Evolutionary conservation across 2,113 vertebrate genomes (phyloP).

Genomic region (Gobio gobio): DNA sequence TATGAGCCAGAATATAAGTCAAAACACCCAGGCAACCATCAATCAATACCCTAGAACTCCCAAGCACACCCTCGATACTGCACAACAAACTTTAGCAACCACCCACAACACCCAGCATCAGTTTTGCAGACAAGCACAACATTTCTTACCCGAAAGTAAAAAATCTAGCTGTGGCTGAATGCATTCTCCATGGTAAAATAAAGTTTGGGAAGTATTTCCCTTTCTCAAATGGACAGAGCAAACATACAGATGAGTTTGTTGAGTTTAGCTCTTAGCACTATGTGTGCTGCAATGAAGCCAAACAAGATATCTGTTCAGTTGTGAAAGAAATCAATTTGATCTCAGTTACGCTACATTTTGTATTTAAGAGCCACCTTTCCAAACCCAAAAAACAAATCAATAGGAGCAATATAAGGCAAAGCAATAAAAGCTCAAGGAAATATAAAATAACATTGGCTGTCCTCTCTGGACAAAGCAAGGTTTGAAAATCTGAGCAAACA

Average conservation of each 20-base stretch:
- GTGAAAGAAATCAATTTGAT: conserved; percentile 5
- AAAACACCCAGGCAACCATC: not conserved
- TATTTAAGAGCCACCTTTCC: conserved; percentile 5
- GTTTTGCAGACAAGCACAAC: conserved; percentile 4
- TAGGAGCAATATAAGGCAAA: conserved; percentile 1
- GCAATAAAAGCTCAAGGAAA: not conserved
- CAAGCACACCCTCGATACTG: not conserved
- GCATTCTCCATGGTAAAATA: conserved; percentile 7
- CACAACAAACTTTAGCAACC: not conserved
- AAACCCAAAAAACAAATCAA: conserved; percentile 7
- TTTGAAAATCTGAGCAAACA: conserved; percentile 1
- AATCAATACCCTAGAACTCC: not conserved
- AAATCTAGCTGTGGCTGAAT: not conserved
- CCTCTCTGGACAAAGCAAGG: not conserved
- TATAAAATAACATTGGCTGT: not conserved
- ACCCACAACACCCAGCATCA: not conserved
- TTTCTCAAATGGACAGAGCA: not conserved
- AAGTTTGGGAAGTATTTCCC: not conserved
- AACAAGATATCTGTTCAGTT: not conserved
- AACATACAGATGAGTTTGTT: not conserved
- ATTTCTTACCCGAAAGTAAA: not conserved
- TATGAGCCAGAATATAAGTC: not conserved
- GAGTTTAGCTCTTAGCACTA: not conserved
- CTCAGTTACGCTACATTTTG: not conserved
- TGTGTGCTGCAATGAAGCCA: not conserved